phyloP scores from a whole-genome alignment of 2,113 vertebrate species.

The Gadus macrocephalus region DNA sequence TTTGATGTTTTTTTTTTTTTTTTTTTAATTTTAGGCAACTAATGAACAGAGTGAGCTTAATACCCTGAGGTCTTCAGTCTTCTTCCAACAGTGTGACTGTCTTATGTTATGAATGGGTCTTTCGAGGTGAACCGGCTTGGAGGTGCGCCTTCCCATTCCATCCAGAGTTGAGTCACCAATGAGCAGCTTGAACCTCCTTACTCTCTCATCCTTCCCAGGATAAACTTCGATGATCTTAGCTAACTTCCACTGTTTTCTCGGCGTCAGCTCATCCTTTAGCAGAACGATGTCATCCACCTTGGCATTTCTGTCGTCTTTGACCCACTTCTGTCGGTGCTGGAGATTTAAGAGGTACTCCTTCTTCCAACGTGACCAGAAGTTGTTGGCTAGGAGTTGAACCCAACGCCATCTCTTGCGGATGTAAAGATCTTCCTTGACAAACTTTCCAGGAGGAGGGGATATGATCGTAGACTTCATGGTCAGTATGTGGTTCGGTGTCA shows the following conservation, averaged over 20 bases:
- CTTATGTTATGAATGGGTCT: too few relatives aligned
- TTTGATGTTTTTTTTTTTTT: too few relatives aligned
- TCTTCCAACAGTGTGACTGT: too few relatives aligned
- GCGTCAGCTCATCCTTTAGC: constrained; percentile 7
- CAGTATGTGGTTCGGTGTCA: constrained; percentile 11
- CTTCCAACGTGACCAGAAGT: constrained; percentile 19
- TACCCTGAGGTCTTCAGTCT: too few relatives aligned
- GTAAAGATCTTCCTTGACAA: too few relatives aligned
- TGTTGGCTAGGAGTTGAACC: constrained; percentile 11
- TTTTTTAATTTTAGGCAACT: constrained; percentile 20
- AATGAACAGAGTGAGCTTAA: constrained; percentile 24
- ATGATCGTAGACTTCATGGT: constrained; percentile 28
- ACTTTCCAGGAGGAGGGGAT: constrained; percentile 16
- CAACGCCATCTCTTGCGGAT: constrained; percentile 4
- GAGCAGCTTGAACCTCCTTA: too few relatives aligned
- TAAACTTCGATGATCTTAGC: too few relatives aligned
- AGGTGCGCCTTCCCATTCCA: too few relatives aligned
- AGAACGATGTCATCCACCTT: constrained; percentile 29
- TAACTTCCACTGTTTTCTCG: constrained; percentile 24
- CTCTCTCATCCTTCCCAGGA: too few relatives aligned
- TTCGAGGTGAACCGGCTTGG: too few relatives aligned
- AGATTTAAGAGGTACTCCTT: constrained; percentile 20
- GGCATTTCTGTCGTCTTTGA: constrained; percentile 11
- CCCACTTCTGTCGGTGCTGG: constrained; percentile 23
- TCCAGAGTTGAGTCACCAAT: too few relatives aligned